Base-by-base conservation (phyloP, 2,888 invertebrate genomes). In the Apocheima hispidaria region DNA sequence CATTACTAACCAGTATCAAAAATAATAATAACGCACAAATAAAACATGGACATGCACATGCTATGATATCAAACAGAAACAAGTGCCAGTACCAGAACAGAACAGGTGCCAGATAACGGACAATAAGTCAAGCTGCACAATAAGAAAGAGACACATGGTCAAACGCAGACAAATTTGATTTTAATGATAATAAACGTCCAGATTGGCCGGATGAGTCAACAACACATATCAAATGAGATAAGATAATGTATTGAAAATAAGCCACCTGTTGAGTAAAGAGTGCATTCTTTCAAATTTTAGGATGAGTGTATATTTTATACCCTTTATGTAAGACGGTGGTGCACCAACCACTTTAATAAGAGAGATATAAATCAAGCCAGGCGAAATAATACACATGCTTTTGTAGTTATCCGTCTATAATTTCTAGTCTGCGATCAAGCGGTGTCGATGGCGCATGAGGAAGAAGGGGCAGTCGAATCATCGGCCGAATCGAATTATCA, bases 391-490 rank as follows among this genome's bases (percentile, higher is more conserved):
- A 10, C 26, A 49, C 35, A 2, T 35, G 3, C 5, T 7, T 49
- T 33, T 18, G 35, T 20, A 21, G 21, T 49, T 49, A 4, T 36
- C 50, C 26, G 38, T 49, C 38, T 50, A 4, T 4, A 7, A 14
- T 49, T 18, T 3, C 50, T 38, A 50, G 36, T 50, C 38, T 50
- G 26, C 38, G 50, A 38, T 26, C n/a, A 30, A 46, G 46, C 30
- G 52, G 48, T 23, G 33, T 59, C 59, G 46, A 59, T 53, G 51
- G 52, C 59, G 59, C 59, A 46, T 59, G 59, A 52, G 59, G 52
- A 46, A 53, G 59, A 52, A 52, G 52, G 23, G n/a, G 23, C 59
- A 41, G 53, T 59, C 60, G 53, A 53, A 28, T 43, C 49, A 38
- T 46, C 33, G 35, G 9, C 18, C 41, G 52, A 59, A 48, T 53